phyloP scores from a whole-genome alignment of 1,140 invertebrate species.

The Chironomus tepperi region DNA sequence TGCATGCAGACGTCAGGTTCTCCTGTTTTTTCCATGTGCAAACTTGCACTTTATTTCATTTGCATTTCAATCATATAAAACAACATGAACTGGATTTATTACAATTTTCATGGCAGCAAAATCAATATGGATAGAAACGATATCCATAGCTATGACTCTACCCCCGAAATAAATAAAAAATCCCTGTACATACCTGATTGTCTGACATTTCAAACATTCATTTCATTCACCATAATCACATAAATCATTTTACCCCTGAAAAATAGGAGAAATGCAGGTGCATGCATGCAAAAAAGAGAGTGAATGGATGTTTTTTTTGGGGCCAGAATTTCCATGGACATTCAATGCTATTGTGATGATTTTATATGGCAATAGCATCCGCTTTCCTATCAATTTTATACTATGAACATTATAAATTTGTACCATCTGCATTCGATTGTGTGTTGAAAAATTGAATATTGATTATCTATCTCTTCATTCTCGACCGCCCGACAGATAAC shows the following conservation, averaged over 20 bases:
- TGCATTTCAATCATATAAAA: conserved; percentile 4
- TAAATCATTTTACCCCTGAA: background rate
- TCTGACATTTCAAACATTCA: background rate
- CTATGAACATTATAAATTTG: background rate
- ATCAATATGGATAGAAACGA: background rate
- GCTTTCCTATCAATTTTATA: background rate
- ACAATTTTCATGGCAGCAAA: conserved; percentile 3
- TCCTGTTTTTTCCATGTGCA: background rate
- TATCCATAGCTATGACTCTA: too few species aligned
- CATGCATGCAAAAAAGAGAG: background rate
- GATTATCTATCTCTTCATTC: background rate
- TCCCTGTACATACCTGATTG: background rate
- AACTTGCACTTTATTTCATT: conserved; percentile 20
- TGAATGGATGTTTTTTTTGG: background rate
- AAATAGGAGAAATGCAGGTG: background rate
- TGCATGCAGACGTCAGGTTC: background rate
- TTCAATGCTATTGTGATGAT: background rate
- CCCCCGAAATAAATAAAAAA: too few species aligned
- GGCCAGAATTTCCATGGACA: background rate
- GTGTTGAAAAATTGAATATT: conserved; percentile 22
- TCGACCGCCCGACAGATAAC: too few species aligned
- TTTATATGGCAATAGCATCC: background rate
- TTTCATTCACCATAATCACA: conserved; percentile 12
- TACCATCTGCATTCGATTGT: conserved; percentile 3
- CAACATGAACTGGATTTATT: conserved; percentile 21